Evolutionary conservation across 92 coral and sea anemone genomes (phyloP), one percentile per base, ranked within the genome.

Genomic region (Actinostola sp.): DNA sequence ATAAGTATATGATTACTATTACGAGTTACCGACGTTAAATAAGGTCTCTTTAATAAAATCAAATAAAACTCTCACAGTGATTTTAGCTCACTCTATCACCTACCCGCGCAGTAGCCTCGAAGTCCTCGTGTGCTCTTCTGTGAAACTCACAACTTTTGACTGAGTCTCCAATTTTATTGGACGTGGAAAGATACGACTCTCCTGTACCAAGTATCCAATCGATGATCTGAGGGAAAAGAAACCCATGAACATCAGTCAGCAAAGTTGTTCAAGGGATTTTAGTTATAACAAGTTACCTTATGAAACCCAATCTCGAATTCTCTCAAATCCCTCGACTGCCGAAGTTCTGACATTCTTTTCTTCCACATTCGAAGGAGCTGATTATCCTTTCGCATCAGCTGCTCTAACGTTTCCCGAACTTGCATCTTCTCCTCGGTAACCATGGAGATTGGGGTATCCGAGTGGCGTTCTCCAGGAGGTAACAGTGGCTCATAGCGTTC

Each of bases 191-290:
- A 78, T 92, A 95, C 4, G 87, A 84, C 48, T 95, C 99, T 3
- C 99, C 97, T n/a, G 97, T 63, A 11, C 97, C 99, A 36, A 82
- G 53, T 59, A 95, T 68, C 99, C 99, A 95, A 54, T 95, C 91
- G 15, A 76, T 84, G 24, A 95, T 87, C 99, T 94, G 63, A 15
- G 56, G 16, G 54, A 16, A 19, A 23, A 0, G 14, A 6, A 33
- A 33, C 0, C 50, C 0, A 35, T 17, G 70, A 36, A n/a, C n/a
- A n/a, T n/a, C n/a, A n/a, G n/a, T n/a, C n/a, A n/a, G n/a, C n/a
- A n/a, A n/a, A n/a, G n/a, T n/a, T n/a, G n/a, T n/a, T n/a, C n/a
- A n/a, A n/a, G n/a, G n/a, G n/a, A n/a, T n/a, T n/a, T 64, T 4
- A 12, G 29, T n/a, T 2, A 30, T 38, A 30, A 8, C 1, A 20